Evolutionary conservation across 2,888 invertebrate genomes (phyloP).

Genomic region (Sipha maydis): DNA sequence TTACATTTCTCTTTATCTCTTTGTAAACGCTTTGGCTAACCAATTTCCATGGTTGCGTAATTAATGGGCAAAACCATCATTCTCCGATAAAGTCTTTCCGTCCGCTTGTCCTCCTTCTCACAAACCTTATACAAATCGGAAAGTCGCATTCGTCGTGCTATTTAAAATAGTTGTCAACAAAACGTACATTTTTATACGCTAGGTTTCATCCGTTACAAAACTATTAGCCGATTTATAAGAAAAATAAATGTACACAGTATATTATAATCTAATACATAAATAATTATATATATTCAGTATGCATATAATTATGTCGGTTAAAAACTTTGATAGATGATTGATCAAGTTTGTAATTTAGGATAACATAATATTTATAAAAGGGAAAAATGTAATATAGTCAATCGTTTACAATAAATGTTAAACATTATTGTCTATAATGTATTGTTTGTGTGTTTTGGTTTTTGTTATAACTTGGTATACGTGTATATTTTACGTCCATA

Average conservation of each 20-base stretch:
- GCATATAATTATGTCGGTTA: not conserved
- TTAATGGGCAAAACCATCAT: constrained; percentile 21
- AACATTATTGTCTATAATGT: not conserved
- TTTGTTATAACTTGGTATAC: not conserved
- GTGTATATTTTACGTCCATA: constrained; percentile 6
- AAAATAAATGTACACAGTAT: not conserved
- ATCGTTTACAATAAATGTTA: not conserved
- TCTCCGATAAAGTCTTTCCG: not conserved
- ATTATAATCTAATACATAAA: not conserved
- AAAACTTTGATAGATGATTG: not conserved
- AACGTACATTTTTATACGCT: not conserved
- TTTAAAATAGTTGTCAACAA: constrained; percentile 15
- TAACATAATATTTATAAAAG: constrained; percentile 17
- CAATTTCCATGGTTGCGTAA: constrained; percentile 31
- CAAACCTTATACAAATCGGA: not conserved
- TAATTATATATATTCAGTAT: not conserved
- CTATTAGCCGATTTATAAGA: not conserved
- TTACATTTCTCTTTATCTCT: constrained; percentile 28
- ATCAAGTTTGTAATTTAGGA: not conserved
- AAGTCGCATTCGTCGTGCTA: not conserved
- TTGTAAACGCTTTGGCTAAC: constrained; percentile 5
- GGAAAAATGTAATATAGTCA: not conserved
- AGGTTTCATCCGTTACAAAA: not conserved
- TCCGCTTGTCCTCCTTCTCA: not conserved
- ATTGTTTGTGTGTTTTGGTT: not conserved